Percentiles rank a stretch among this genome's conserved stretches.
These are phyloP conservation scores for Microhierax caerulescens DNA, from an alignment of 2,797 vertebrate species.

Conservation along the genomic window DNA sequence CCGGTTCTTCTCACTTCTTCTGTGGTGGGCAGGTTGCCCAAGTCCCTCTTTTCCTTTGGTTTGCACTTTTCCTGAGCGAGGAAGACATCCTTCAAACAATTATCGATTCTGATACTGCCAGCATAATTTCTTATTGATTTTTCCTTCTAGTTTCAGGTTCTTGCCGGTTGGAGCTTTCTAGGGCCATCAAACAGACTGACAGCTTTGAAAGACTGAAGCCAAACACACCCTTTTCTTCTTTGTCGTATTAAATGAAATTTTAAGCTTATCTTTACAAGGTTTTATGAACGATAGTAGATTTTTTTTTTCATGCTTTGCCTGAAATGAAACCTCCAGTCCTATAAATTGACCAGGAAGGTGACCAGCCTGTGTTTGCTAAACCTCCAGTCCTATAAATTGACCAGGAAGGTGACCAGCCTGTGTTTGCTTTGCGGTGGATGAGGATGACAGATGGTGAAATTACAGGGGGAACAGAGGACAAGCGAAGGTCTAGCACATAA, in stretches of 20 bases:
- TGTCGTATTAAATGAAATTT: neutral
- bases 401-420: neutral
- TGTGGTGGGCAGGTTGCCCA: neutral
- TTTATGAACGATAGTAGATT: neutral
- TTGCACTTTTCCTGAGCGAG: neutral
- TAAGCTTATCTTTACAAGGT: neutral
- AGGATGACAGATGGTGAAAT: neutral
- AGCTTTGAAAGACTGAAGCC: neutral
- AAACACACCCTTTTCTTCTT: neutral
- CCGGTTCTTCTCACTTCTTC: neutral
- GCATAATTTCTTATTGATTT: conserved; percentile 50
- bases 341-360: neutral
- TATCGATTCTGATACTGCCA: neutral
- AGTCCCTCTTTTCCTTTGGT: neutral
- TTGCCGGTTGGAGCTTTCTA: neutral
- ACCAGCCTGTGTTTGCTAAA: neutral
- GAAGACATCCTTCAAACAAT: neutral
- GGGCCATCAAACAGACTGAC: neutral
- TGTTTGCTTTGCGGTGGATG: neutral
- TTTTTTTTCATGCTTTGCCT: neutral
- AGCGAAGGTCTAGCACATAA: neutral
- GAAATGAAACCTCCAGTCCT: neutral
- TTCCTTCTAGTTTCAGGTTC: neutral
- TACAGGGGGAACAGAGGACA: neutral
- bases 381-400: neutral